These are phyloP conservation scores for Balaeniceps rex DNA, from an alignment of 2,113 vertebrate genomes.

Conservation along the genomic window DNA sequence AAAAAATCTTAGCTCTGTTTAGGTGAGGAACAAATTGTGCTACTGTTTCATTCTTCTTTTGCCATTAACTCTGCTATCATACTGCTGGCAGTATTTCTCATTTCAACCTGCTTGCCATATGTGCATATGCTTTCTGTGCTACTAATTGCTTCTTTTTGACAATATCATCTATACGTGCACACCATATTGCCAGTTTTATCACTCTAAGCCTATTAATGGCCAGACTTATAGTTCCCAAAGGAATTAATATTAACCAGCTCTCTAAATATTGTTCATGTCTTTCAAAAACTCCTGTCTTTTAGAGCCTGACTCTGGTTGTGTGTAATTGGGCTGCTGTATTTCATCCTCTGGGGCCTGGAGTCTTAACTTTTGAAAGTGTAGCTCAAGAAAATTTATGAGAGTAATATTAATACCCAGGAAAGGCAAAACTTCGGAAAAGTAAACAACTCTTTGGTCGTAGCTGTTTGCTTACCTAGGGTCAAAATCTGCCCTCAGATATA, in stretches of 20 bases:
- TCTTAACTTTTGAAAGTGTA: slow-evolving; percentile 73
- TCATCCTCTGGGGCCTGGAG: slow-evolving; percentile 69
- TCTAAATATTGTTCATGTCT: slow-evolving; percentile 79
- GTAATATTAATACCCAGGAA: slow-evolving; percentile 69
- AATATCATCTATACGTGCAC: slow-evolving; percentile 72
- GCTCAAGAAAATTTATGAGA: slow-evolving; percentile 76
- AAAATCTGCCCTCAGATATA: slow-evolving; percentile 64
- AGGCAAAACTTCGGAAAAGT: slow-evolving; percentile 73
- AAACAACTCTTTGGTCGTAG: slow-evolving; percentile 61
- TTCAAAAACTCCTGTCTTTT: slow-evolving; percentile 73
- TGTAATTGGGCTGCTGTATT: slow-evolving; percentile 78
- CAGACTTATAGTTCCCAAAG: slow-evolving; percentile 76
- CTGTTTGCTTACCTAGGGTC: slow-evolving; percentile 66
- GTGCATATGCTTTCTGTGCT: slow-evolving; percentile 66
- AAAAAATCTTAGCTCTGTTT: slow-evolving; percentile 3
- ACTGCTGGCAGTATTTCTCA: slow-evolving; percentile 55
- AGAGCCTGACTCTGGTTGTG: slow-evolving; percentile 68
- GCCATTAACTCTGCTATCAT: slow-evolving; percentile 42
- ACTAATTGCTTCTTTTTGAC: slow-evolving; percentile 80
- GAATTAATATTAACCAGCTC: slow-evolving; percentile 82
- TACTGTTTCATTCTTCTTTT: slow-evolving; percentile 40
- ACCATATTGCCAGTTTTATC: slow-evolving; percentile 78
- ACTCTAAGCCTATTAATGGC: slow-evolving; percentile 80
- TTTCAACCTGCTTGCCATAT: slow-evolving; percentile 78
- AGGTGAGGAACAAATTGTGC: slow-evolving; percentile 42